Conservation (phyloP, 1,140 invertebrate species). For the Drosophila nigrodunni region DNA sequence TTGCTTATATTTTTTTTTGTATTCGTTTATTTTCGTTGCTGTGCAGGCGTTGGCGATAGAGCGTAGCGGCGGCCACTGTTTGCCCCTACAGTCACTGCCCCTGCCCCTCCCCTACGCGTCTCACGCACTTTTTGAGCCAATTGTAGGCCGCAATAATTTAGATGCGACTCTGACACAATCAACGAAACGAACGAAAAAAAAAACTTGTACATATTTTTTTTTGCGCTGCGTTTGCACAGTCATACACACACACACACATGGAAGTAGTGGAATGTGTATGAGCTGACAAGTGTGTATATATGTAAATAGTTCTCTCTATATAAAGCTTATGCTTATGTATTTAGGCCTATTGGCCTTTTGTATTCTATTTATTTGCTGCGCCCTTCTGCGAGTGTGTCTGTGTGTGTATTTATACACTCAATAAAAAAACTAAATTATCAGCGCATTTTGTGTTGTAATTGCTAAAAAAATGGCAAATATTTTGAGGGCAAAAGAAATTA, state of each 20-base stretch:
- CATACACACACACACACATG: slow-evolving; percentile 20
- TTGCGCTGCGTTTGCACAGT: slow-evolving; percentile 35
- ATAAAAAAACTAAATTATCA: slow-evolving; percentile 56
- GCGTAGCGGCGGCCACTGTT: slow-evolving; percentile 25
- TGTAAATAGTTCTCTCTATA: slow-evolving; percentile 49
- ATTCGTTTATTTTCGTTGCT: slow-evolving; percentile 65
- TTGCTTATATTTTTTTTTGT: slow-evolving; percentile 31
- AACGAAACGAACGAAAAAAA: slow-evolving; percentile 35
- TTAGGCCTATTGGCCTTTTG: slow-evolving; percentile 34
- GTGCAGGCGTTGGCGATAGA: slow-evolving; percentile 67
- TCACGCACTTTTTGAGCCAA: slow-evolving; percentile 71
- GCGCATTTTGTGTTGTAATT: slow-evolving; percentile 67
- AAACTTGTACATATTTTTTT: slow-evolving; percentile 41
- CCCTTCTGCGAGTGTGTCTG: slow-evolving; percentile 42
- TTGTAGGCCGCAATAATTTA: slow-evolving; percentile 71
- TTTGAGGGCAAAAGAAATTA: neutral
- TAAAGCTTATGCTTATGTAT: slow-evolving; percentile 27
- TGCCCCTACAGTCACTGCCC: neutral
- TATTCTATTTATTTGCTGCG: slow-evolving; percentile 65
- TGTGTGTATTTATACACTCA: slow-evolving; percentile 14
- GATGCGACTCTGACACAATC: slow-evolving; percentile 68
- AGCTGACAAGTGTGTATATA: slow-evolving; percentile 36
- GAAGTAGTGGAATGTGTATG: neutral
- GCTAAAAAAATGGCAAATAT: slow-evolving; percentile 46
- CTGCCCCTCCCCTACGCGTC: slow-evolving; percentile 1